Conservation (phyloP, 2,888 invertebrate genomes). For the Gibbula magus region DNA sequence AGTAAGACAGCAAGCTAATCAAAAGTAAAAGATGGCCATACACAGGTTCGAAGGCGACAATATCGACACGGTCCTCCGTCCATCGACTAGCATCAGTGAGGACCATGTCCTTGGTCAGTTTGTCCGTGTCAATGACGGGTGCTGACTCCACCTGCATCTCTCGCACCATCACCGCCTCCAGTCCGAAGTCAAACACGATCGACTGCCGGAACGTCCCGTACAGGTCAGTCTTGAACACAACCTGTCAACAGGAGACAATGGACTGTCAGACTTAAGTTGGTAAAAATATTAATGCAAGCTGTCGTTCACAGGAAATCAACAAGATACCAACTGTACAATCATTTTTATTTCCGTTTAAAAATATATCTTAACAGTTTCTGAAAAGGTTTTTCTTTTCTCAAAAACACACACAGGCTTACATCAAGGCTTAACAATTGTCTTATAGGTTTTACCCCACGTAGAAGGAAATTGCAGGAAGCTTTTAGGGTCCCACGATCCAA, state of each 20-base stretch:
- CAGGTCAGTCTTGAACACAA: slow-evolving; percentile 83
- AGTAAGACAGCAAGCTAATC: no score
- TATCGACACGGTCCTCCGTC: slow-evolving; percentile 78
- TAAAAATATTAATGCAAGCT: no score
- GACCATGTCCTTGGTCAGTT: slow-evolving; percentile 64
- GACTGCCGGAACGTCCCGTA: slow-evolving; percentile 88
- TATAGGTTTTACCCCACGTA: no score
- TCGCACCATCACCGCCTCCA: slow-evolving; percentile 75
- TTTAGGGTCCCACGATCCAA: no score
- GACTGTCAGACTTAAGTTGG: background rate
- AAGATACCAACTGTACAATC: no score
- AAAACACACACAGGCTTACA: no score
- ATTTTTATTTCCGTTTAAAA: no score
- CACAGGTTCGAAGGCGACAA: slow-evolving; percentile 75
- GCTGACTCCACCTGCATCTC: slow-evolving; percentile 85
- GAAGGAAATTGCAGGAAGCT: no score
- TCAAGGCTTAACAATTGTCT: no score
- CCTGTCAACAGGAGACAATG: slow-evolving; percentile 50
- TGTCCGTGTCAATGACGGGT: slow-evolving; percentile 80
- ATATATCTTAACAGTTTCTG: no score
- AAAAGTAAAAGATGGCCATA: slow-evolving; percentile 38
- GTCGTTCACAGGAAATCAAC: no score
- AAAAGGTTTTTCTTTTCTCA: no score
- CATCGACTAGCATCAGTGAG: slow-evolving; percentile 77
- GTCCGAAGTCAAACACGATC: slow-evolving; percentile 85